Percentiles rank a stretch among this genome's conserved stretches.
Conservation (phyloP, 2,888 invertebrate species). For the Melangyna quadrimaculata region DNA sequence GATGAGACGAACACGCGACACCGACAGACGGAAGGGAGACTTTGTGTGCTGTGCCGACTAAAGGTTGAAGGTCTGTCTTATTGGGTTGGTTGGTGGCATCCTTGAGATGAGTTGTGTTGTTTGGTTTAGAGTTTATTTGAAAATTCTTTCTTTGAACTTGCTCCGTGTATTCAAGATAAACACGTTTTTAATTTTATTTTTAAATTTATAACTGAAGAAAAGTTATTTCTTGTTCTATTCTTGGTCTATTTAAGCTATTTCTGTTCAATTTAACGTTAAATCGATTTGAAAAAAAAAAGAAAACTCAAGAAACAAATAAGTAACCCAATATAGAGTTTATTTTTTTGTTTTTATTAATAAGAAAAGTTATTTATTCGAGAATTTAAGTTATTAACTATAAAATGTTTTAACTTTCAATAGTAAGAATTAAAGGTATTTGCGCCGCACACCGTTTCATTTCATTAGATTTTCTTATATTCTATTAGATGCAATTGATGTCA, state of each 20-base stretch:
- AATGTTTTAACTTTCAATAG: no score
- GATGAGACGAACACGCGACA: no score
- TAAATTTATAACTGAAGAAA: neutral
- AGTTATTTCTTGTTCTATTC: constrained; percentile 50
- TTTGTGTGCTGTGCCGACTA: constrained; percentile 19
- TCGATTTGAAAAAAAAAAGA: constrained; percentile 16
- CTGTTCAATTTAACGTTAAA: constrained; percentile 58
- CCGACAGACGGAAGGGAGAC: neutral
- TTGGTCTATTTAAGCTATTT: constrained; percentile 57
- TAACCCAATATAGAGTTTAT: neutral
- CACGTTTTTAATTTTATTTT: neutral
- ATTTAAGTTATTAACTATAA: no score
- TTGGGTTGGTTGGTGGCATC: neutral
- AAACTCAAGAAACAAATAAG: neutral
- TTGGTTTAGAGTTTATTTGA: constrained; percentile 41
- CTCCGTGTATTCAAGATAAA: neutral
- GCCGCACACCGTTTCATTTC: no score
- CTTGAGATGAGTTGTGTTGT: constrained; percentile 19
- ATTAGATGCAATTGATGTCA: no score
- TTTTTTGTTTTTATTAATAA: neutral
- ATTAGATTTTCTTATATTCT: no score
- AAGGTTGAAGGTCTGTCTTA: constrained; percentile 15
- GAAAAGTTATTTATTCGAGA: no score
- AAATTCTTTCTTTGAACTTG: constrained; percentile 21
- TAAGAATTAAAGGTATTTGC: no score